phyloP scores from a whole-genome alignment of 2,113 vertebrate species.

The Ictalurus furcatus region DNA sequence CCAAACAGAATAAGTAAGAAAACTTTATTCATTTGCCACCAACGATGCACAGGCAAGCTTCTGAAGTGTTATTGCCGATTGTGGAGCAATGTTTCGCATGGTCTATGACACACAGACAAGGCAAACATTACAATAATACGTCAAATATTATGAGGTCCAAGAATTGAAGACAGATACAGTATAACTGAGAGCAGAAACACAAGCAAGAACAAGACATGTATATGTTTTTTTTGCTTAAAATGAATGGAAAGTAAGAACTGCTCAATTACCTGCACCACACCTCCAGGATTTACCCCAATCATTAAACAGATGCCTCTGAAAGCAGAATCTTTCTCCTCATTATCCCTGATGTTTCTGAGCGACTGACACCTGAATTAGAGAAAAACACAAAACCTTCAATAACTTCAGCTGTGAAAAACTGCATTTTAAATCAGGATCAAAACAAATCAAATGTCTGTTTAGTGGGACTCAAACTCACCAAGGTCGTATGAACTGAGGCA shows the following conservation, averaged over 20 bases:
- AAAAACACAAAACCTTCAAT: background rate
- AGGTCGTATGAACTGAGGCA: conserved; percentile 92
- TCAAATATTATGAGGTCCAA: background rate
- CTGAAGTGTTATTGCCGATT: background rate
- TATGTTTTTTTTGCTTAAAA: background rate
- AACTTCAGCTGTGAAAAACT: background rate
- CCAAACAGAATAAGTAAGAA: background rate
- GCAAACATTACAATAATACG: background rate
- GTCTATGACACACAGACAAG: background rate
- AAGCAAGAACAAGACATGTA: background rate
- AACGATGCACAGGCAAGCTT: background rate
- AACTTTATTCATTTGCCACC: background rate
- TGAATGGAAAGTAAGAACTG: background rate
- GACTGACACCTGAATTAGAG: conserved; percentile 83
- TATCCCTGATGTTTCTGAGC: conserved; percentile 90
- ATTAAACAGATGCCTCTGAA: conserved; percentile 95
- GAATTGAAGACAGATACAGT: background rate
- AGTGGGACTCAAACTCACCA: conserved; percentile 76
- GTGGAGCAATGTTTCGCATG: background rate
- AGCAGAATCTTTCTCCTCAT: conserved; percentile 93
- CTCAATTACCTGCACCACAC: conserved; percentile 85
- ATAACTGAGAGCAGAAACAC: background rate
- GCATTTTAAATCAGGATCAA: background rate
- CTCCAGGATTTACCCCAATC: conserved; percentile 92
- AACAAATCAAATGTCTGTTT: background rate